phyloP scores from a whole-genome alignment of 2,113 vertebrate species.

The Oreocharis arfaki region DNA sequence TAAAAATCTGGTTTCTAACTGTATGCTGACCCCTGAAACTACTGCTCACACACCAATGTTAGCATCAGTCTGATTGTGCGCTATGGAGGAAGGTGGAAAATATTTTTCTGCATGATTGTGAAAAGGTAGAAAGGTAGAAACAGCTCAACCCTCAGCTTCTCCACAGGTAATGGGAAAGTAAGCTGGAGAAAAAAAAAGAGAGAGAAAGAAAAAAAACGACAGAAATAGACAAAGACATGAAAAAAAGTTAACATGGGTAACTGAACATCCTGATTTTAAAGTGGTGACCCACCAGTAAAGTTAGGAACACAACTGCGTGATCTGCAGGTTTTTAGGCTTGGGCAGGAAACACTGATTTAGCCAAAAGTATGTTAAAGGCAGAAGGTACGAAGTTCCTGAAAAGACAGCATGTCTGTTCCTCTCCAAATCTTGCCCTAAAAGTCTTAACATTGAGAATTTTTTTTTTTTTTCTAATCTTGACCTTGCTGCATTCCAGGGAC shows the following conservation, averaged over 20 bases:
- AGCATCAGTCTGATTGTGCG: background rate
- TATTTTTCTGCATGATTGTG: background rate
- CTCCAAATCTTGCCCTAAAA: background rate
- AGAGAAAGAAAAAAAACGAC: background rate
- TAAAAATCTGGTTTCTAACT: background rate
- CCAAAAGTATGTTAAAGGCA: background rate
- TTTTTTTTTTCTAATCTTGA: background rate
- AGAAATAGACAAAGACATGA: background rate
- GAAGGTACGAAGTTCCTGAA: background rate
- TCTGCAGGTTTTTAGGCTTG: background rate
- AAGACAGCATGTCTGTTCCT: background rate
- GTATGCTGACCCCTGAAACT: background rate
- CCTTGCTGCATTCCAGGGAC: background rate
- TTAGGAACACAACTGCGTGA: background rate
- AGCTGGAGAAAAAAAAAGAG: background rate
- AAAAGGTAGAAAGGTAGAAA: background rate
- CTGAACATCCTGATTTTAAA: background rate
- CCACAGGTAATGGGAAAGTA: background rate
- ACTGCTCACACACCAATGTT: no score
- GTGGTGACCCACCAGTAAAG: background rate
- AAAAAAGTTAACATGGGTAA: background rate
- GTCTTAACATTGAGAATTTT: background rate
- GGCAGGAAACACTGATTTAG: background rate
- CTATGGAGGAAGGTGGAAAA: background rate
- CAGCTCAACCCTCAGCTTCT: background rate